Evolutionary conservation across 2,888 invertebrate genomes (phyloP), one percentile per base, ranked within the genome.

Genomic region (Rhagonycha fulva): DNA sequence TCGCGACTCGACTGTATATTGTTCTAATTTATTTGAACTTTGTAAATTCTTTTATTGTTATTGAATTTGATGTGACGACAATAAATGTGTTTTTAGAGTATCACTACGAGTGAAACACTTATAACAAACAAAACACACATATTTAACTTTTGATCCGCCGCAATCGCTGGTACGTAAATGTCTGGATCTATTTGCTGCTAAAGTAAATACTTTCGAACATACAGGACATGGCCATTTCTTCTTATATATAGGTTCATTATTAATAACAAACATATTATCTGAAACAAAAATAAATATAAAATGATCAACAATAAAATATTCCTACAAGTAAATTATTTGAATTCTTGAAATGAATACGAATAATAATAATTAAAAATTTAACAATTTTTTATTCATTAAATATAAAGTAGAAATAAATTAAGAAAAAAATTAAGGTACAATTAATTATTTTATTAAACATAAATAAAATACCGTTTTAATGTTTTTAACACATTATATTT

Each of bases 121-220:
- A 14, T 19, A 28, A 70, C 74, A 74, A 28, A 70, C 47, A 61
- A 66, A n/a, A 28, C 74, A 74, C 12, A 26, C n/a, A 19, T 74
- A 74, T 26, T 23, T 70, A 23, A 70, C 32, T 70, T 74, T 30
- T 14, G 26, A n/a, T 23, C 28, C 70, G 4, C 74, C 74, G 26
- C 74, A 74, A 19, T 68, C 63, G 67, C 74, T 74, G 28, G 74
- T 74, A 66, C 70, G 62, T 26, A 70, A 32, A 68, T 74, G 74
- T 14, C 74, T 63, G 4, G 67, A 70, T 70, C 74, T 63, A 67
- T 74, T 74, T 61, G 74, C 70, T 23, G 70, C 26, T 19, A 70
- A 60, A 14, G 70, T 74, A 67, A 74, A 74, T 26, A 74, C 70
- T 60, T 70, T 74, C 30, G 60, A 24, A 67, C 74, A 74, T 11